Base-by-base conservation (phyloP, 2,888 invertebrate species). In the Mythimna pallens region DNA sequence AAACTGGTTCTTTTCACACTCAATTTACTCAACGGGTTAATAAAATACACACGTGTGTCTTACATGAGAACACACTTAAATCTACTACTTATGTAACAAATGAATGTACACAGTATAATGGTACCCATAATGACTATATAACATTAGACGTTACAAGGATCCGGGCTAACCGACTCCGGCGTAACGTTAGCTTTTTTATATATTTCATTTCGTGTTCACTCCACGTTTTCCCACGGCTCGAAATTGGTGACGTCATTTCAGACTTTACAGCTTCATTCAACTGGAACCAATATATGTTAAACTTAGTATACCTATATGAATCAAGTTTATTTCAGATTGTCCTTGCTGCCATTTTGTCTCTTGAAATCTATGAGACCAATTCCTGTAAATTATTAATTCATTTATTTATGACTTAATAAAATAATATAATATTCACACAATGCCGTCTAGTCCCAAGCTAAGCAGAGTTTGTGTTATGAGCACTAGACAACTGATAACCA, bases 161-260 rank as follows among this genome's bases (percentile, higher is more conserved):
- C 94, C 95, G 95, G 95, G 95, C 92, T 92, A 95, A 95, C 95
- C 93, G 95, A 86, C 90, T 12, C 57, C 66, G 69, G 73, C 69
- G 79, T 70, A 76, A 84, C 65, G 76, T 76, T 36, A 25, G 47
- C 65, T 69, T 67, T 50, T 69, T 67, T 52, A 68, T 78, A 79
- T 70, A 71, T 77, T 81, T 82, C 74, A 68, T 70, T 74, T 54
- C 52, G 50, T 55, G 65, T 78, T 69, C 63, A 74, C 50, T 73
- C 17, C 47, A 64, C 55, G 59, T 81, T 84, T 87, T 89, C 87
- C 83, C 89, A 88, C 86, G 83, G 67, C 57, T 75, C 52, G 66
- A 73, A 83, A 76, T 34, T 47, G 54, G 30, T 79, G 74, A 83
- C 74, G 63, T 80, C 71, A 83, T 70, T 73, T 47, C 52, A 64